These are phyloP conservation scores for Polypedilum pembai DNA, from an alignment of 1,140 invertebrate genomes.

Conservation along the genomic window DNA sequence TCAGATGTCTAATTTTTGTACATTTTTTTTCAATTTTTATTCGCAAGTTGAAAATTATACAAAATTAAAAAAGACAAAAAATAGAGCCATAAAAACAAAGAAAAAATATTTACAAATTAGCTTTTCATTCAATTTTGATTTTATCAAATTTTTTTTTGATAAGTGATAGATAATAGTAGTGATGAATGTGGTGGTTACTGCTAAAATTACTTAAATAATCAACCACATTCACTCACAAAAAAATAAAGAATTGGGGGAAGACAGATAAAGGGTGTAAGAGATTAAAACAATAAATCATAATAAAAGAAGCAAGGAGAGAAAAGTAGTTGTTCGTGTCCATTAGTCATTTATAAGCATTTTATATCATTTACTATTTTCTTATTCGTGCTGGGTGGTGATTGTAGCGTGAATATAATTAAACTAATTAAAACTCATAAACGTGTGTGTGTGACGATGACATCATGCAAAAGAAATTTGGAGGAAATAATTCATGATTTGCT, in stretches of 20 bases:
- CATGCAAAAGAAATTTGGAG: not conserved
- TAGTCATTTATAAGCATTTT: conserved; percentile 6
- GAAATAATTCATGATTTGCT: too few species aligned
- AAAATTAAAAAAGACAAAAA: too few species aligned
- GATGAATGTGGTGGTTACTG: not conserved
- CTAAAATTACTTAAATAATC: not conserved
- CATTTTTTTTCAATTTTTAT: not conserved
- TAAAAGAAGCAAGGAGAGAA: not conserved
- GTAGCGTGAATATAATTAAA: not conserved
- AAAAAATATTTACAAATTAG: conserved; percentile 25
- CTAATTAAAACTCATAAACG: not conserved
- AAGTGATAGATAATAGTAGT: not conserved
- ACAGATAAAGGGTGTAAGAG: too few species aligned
- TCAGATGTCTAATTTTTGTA: conserved; percentile 34
- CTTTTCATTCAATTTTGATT: conserved; percentile 4
- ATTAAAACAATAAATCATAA: not conserved
- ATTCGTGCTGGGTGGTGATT: not conserved
- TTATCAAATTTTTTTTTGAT: not conserved
- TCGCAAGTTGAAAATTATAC: not conserved
- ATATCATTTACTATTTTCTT: not conserved
- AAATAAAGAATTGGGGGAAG: too few species aligned
- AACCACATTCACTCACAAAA: not conserved
- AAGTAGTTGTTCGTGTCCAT: conserved; percentile 3
- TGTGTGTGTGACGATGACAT: not conserved
- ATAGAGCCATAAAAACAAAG: not conserved